These are phyloP conservation scores for Esox lucius DNA, from an alignment of 2,797 vertebrate species.

Conservation along the genomic window DNA sequence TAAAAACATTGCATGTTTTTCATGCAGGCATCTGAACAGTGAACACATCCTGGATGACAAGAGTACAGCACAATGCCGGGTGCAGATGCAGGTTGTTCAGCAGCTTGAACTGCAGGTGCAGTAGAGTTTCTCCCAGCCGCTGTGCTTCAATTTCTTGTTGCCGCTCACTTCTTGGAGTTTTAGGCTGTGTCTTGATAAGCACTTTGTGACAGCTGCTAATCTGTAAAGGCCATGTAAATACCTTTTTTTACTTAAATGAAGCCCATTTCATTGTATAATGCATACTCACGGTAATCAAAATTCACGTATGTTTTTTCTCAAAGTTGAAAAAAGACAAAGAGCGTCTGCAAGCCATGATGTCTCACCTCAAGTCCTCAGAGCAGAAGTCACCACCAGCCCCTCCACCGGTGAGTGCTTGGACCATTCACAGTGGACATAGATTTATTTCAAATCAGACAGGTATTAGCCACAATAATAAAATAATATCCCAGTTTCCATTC, in stretches of 20 bases:
- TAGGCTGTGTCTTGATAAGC: too few species aligned
- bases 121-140: background rate
- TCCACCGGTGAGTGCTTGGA: conserved; percentile 84
- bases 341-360: conserved; percentile 99
- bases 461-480: background rate
- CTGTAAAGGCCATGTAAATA: too few species aligned
- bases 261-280: background rate
- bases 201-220: too few species aligned
- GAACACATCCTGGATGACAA: conserved; percentile 98
- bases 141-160: too few species aligned
- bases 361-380: conserved; percentile 97
- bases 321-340: conserved; percentile 98
- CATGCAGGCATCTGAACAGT: conserved; percentile 94
- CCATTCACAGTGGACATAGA: background rate
- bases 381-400: conserved; percentile 84
- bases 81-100: conserved; percentile 99
- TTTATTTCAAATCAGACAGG: background rate
- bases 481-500: background rate
- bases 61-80: conserved; percentile 98
- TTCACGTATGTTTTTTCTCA: conserved; percentile 26
- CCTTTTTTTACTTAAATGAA: background rate
- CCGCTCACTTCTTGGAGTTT: too few species aligned
- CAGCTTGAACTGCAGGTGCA: conserved; percentile 97
- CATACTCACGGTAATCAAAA: too few species aligned
- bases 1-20: conserved; percentile 34